Conservation (phyloP, 2,888 invertebrate genomes). For the Andrena dorsata region DNA sequence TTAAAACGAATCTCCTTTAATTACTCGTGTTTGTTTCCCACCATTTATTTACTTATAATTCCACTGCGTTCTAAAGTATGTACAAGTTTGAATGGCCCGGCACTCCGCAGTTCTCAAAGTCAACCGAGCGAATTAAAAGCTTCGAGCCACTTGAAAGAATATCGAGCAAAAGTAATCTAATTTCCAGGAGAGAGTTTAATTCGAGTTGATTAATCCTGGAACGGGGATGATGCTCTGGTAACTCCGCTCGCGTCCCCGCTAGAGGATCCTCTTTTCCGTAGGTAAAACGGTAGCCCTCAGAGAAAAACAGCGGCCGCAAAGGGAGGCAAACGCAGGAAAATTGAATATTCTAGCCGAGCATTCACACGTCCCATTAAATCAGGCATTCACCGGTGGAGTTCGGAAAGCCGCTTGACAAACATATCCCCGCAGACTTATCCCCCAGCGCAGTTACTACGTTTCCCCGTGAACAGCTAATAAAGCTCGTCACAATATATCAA, state of each 20-base stretch:
- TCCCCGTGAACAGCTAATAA: slow-evolving; percentile 30
- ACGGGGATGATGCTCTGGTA: not conserved
- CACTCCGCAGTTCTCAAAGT: too few relatives aligned
- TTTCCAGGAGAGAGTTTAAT: too few relatives aligned
- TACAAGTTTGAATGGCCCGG: too few relatives aligned
- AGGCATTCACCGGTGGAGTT: slow-evolving; percentile 21
- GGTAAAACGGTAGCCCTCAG: not conserved
- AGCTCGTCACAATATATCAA: slow-evolving; percentile 37
- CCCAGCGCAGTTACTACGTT: not conserved
- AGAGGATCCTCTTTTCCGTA: not conserved
- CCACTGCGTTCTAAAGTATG: too few relatives aligned
- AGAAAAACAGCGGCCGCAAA: not conserved
- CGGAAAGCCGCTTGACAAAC: slow-evolving; percentile 32
- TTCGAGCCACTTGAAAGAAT: too few relatives aligned
- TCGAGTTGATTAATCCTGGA: not conserved
- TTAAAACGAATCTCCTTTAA: too few relatives aligned
- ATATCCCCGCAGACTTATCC: slow-evolving; percentile 37
- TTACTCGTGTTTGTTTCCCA: too few relatives aligned
- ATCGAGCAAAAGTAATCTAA: too few relatives aligned
- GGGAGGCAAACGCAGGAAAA: slow-evolving; percentile 6
- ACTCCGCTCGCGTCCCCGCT: not conserved
- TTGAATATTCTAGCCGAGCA: slow-evolving; percentile 24
- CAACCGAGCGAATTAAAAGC: too few relatives aligned
- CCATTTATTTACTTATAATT: too few relatives aligned
- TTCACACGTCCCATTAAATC: slow-evolving; percentile 42